Base-by-base conservation (phyloP, 2,113 vertebrate species). In the Siniperca chuatsi region DNA sequence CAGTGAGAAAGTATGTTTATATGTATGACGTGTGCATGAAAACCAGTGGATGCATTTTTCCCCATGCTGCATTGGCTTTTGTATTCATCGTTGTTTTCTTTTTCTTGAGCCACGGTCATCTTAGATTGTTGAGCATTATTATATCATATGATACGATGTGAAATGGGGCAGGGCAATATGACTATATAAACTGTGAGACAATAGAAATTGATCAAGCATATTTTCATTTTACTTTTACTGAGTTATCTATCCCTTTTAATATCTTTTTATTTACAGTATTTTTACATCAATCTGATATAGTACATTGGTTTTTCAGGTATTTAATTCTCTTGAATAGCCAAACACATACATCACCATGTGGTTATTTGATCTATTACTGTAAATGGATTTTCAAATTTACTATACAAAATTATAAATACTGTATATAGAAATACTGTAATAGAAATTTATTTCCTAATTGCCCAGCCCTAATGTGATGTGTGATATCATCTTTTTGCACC, bases 1-100 rank as follows among this genome's bases (percentile, higher is more conserved):
- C 25, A 55, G 82, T 65, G 60, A 83, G 62, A 78, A 81, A 79
- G 55, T 61, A 57, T 89, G 73, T 83, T 60, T 78, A 54, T 50
- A 69, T 78, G 66, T 78, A 40, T 9, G 18, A 66, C 68, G 55
- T 86, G 61, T 58, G 44, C 64, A 54, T 71, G 54, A 80, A 50
- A 46, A 76, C 55, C 67, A 75, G 67, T 35, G 4, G 21, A 7
- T 9, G 48, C 50, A 42, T 75, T 85, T 81, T 44, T 25, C 23
- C 44, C 37, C 25, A 37, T 7, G 4, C 13, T 75, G 46, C 54
- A 55, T 13, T 33, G 70, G 37, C 35, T 64, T 42, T 70, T 82
- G 21, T 29, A 9, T 78, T 44, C 35, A 12, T 60, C 44, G 76
- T 64, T 57, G 21, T 71, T 69, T 62, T 46, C 15, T 48, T 80